Conservation (phyloP, 2,113 vertebrate species). For the Burhinus bistriatus region DNA sequence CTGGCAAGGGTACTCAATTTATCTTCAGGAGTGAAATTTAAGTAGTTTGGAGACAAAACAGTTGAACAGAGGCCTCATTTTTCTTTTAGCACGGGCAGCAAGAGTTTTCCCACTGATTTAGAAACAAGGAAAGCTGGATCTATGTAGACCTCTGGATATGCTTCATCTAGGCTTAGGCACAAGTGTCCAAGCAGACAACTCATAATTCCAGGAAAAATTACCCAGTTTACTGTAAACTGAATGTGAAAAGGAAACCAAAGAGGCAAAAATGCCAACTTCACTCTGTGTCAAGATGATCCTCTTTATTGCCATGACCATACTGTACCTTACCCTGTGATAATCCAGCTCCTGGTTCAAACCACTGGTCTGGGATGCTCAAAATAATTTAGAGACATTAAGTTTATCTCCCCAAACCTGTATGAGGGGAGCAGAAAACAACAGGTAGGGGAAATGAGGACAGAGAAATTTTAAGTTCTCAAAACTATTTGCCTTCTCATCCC, state of each 20-base stretch:
- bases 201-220: background rate
- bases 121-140: background rate
- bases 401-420: background rate
- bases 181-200: background rate
- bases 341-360: background rate
- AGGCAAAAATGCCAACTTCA: background rate
- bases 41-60: conserved; percentile 28
- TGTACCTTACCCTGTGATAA: background rate
- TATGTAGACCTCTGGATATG: background rate
- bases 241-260: background rate
- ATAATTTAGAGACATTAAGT: background rate
- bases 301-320: background rate
- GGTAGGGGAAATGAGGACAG: background rate
- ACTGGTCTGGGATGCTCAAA: background rate
- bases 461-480: background rate
- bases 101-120: background rate
- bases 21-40: conserved; percentile 24
- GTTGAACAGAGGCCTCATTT: background rate
- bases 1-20: conserved; percentile 22
- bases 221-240: background rate
- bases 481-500: background rate
- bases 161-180: background rate
- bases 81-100: background rate
- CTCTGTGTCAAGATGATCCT: background rate
- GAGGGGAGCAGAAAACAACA: background rate